Evolutionary conservation across 1,140 invertebrate genomes (phyloP), one percentile per base, ranked within the genome.

Genomic region (Eriocheir sinensis): DNA sequence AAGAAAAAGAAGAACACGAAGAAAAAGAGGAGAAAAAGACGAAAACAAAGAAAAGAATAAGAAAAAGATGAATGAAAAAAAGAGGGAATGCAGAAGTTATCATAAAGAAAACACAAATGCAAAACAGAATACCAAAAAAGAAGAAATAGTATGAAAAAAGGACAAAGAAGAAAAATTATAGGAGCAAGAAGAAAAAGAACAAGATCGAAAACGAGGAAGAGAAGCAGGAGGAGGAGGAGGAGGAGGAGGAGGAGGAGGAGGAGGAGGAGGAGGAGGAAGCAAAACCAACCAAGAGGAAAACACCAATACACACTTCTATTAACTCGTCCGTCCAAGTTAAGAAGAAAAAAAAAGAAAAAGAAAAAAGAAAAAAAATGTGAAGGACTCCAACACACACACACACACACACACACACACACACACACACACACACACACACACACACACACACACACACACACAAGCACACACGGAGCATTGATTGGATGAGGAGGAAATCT

Each of bases 371-470:
- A n/a, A 86, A n/a, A 86, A 4, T 36, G 3, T 1, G 21, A 4
- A n/a, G 3, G 34, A n/a, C n/a, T n/a, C n/a, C n/a, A n/a, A n/a
- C 27, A n/a, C 83, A 36, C 34, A 86, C 34, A 86, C 83, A 86
- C 34, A 86, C 83, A 86, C 3, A 86, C 83, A 86, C 83, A 86
- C 83, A 86, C 83, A 86, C 83, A 86, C 83, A 86, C 83, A 1
- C 83, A 86, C 83, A 86, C 83, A 86, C 83, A 86, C 83, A 86
- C 6, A 86, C 83, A 86, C 83, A 86, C 83, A 86, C 83, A 86
- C 83, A 86, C 83, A 86, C 83, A 86, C 83, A 86, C 83, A 86
- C 83, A 86, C 83, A 86, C 83, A 86, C 83, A 86, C 83, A 86
- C 83, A 86, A 27, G 36, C 2, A 86, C 6, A 86, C 1, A 86